A percentile compares a stretch with the other conserved stretches of the same genome.
phyloP scores from a whole-genome alignment of 2,888 invertebrate genomes.

The Saturnia japonica region DNA sequence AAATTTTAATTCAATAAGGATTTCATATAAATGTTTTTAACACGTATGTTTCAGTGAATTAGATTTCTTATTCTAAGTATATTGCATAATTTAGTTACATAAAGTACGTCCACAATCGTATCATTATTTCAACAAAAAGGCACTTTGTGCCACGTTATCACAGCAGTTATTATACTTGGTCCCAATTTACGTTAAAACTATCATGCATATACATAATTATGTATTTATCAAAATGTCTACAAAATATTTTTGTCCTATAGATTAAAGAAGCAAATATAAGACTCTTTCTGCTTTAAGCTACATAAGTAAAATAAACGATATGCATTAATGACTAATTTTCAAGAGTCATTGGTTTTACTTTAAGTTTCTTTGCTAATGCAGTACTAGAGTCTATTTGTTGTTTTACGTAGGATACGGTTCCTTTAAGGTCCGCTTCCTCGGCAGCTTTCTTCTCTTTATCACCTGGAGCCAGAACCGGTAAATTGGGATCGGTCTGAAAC shows the following conservation, averaged over 20 bases:
- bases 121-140: neutral
- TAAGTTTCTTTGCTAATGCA: conserved; percentile 80
- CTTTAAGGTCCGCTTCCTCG: conserved; percentile 84
- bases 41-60: neutral
- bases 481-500: conserved; percentile 79
- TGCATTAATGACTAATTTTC: conserved; percentile 7
- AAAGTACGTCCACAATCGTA: neutral
- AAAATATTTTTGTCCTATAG: neutral
- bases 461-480: conserved; percentile 91
- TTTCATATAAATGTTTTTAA: neutral
- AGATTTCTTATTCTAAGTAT: neutral
- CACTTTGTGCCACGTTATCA: conserved; percentile 1
- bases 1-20: neutral
- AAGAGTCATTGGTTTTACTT: conserved; percentile 75
- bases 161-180: conserved; percentile 14
- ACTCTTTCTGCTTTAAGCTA: neutral
- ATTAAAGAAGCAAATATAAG: neutral
- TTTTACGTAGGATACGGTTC: conserved; percentile 89
- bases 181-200: neutral
- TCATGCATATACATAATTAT: too few relatives aligned
- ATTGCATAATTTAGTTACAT: neutral
- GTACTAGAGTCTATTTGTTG: conserved; percentile 88
- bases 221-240: neutral
- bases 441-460: conserved; percentile 90
- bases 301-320: neutral